A percentile compares a stretch with the other conserved stretches of the same genome.
Evolutionary conservation across 2,888 invertebrate genomes (phyloP).

Genomic region (Xiphydria camelus): DNA sequence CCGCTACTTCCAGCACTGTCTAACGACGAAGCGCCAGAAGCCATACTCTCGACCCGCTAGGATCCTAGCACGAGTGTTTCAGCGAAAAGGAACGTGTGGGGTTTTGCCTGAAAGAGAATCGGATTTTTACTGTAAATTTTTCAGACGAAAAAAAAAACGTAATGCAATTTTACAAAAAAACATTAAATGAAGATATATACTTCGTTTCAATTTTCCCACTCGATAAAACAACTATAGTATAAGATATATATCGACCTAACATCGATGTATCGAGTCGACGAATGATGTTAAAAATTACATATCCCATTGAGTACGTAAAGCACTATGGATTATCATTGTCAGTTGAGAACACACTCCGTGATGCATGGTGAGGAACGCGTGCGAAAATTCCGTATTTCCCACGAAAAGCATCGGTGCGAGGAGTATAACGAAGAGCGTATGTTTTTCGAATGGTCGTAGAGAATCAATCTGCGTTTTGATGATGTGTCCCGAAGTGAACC

Average conservation of each 20-base stretch:
- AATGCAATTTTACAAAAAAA: no score
- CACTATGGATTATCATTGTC: no score
- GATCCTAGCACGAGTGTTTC: conserved; percentile 29
- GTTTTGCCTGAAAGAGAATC: conserved; percentile 50
- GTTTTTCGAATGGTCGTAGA: conserved; percentile 46
- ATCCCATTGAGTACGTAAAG: no score
- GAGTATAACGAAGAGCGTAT: conserved; percentile 33
- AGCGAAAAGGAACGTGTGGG: conserved; percentile 39
- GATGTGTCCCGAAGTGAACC: conserved; percentile 32
- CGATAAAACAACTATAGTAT: no score
- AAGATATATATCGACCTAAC: no score
- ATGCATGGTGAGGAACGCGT: no score
- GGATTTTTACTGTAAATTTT: conserved; percentile 20
- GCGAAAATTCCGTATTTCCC: conserved; percentile 3
- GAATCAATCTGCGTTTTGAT: conserved; percentile 42
- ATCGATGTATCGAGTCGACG: no score
- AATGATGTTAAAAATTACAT: no score
- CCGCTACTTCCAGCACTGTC: conserved; percentile 80
- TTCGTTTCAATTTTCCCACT: no score
- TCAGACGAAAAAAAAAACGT: no score
- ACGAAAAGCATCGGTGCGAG: conserved; percentile 14
- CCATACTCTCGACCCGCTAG: conserved; percentile 61
- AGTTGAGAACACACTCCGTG: no score
- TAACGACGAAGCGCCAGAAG: conserved; percentile 78
- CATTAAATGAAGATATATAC: no score